Evolutionary conservation across 2,888 invertebrate genomes (phyloP).

Genomic region (Spilarctia lutea): DNA sequence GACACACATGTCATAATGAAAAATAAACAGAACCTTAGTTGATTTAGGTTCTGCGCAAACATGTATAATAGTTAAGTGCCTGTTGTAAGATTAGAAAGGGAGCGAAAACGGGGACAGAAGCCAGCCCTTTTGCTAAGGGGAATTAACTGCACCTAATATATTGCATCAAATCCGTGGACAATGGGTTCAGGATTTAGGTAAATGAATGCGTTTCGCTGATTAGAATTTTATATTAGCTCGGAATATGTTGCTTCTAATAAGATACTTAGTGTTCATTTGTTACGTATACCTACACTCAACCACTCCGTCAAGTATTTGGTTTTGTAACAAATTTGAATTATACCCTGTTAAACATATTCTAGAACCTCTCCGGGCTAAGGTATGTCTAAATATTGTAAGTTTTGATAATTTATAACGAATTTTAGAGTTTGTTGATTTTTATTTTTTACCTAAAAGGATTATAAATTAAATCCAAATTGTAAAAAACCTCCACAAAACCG

Average conservation of each 20-base stretch:
- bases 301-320: too few relatives aligned
- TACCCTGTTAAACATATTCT: not conserved
- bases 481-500: not conserved
- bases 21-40: constrained; percentile 64
- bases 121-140: constrained; percentile 46
- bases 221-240: constrained; percentile 18
- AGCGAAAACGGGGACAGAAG: constrained; percentile 23
- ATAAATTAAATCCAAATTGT: constrained; percentile 11
- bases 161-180: constrained; percentile 44
- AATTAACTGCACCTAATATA: constrained; percentile 53
- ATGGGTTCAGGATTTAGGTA: constrained; percentile 17
- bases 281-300: not conserved
- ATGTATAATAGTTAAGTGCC: constrained; percentile 60
- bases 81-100: constrained; percentile 60
- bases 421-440: too few relatives aligned
- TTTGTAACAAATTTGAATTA: not conserved
- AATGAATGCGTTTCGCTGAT: constrained; percentile 19
- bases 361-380: not conserved
- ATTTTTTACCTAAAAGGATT: not conserved
- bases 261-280: not conserved
- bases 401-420: not conserved
- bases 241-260: not conserved
- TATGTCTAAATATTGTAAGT: not conserved
- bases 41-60: constrained; percentile 66
- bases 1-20: constrained; percentile 66